Conservation (phyloP, 2,113 vertebrate genomes). For the Poicephalus gulielmi region DNA sequence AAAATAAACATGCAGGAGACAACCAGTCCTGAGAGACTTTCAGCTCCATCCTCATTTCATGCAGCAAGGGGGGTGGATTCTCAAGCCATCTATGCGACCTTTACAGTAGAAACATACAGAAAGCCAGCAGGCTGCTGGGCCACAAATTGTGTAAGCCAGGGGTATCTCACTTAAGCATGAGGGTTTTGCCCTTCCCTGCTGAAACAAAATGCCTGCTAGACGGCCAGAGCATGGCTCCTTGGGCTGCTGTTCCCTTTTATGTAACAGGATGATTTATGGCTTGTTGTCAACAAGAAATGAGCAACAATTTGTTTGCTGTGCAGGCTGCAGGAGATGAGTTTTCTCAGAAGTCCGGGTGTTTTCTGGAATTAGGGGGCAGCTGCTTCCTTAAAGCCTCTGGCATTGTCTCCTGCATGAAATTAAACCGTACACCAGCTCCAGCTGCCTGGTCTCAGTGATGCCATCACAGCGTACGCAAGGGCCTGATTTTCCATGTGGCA, state of each 20-base stretch:
- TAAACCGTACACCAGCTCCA: neutral
- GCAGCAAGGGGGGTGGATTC: constrained; percentile 40
- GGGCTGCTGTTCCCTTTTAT: neutral
- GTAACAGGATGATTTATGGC: constrained; percentile 16
- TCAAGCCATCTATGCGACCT: constrained; percentile 48
- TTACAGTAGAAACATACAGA: constrained; percentile 35
- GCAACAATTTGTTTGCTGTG: neutral
- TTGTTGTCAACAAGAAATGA: constrained; percentile 27
- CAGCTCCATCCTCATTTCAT: constrained; percentile 46
- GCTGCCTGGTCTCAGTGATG: neutral
- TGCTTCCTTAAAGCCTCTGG: constrained; percentile 46
- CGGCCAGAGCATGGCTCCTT: neutral
- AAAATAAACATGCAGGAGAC: constrained; percentile 77
- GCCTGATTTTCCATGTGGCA: neutral
- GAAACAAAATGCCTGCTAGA: neutral
- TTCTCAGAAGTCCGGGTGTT: neutral
- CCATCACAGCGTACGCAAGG: neutral
- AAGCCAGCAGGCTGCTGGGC: neutral
- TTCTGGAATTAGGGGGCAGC: constrained; percentile 7
- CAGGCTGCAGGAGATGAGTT: neutral
- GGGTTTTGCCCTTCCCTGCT: neutral
- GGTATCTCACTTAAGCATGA: neutral
- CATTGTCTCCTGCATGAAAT: neutral
- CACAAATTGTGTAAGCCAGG: neutral
- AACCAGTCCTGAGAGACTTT: constrained; percentile 61